Percentiles rank a stretch among this genome's conserved stretches.
phyloP scores from a whole-genome alignment of 2,888 invertebrate genomes.

The Stegophylla sp. region DNA sequence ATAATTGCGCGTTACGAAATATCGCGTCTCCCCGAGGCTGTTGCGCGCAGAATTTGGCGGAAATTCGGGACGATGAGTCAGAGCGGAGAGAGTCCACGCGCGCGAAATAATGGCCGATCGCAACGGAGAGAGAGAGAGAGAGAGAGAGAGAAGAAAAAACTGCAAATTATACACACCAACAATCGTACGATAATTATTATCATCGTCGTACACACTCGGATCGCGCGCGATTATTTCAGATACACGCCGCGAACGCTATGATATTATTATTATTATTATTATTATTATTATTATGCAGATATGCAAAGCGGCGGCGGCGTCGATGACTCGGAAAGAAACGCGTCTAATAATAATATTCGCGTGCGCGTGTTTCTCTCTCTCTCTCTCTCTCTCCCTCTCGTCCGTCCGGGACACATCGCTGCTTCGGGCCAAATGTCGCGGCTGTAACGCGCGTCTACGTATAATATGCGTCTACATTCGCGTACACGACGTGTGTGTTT shows the following conservation, averaged over 20 bases:
- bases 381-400: too few relatives aligned
- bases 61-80: not conserved
- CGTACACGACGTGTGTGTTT: not conserved
- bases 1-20: too few relatives aligned
- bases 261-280: too few relatives aligned
- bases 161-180: slow-evolving; percentile 12
- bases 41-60: too few relatives aligned
- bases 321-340: slow-evolving; percentile 41
- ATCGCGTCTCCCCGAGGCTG: too few relatives aligned
- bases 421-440: too few relatives aligned
- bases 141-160: not conserved
- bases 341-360: slow-evolving; percentile 37
- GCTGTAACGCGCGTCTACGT: too few relatives aligned
- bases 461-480: too few relatives aligned
- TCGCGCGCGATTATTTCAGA: slow-evolving; percentile 5
- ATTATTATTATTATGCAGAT: too few relatives aligned
- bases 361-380: slow-evolving; percentile 18
- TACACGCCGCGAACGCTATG: slow-evolving; percentile 4
- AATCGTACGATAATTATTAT: slow-evolving; percentile 12
- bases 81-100: not conserved
- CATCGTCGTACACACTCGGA: not conserved
- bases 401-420: too few relatives aligned
- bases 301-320: not conserved
- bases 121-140: not conserved
- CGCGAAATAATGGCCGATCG: not conserved